Base-by-base conservation (phyloP, 2,113 vertebrate species). In the Symphodus melops region DNA sequence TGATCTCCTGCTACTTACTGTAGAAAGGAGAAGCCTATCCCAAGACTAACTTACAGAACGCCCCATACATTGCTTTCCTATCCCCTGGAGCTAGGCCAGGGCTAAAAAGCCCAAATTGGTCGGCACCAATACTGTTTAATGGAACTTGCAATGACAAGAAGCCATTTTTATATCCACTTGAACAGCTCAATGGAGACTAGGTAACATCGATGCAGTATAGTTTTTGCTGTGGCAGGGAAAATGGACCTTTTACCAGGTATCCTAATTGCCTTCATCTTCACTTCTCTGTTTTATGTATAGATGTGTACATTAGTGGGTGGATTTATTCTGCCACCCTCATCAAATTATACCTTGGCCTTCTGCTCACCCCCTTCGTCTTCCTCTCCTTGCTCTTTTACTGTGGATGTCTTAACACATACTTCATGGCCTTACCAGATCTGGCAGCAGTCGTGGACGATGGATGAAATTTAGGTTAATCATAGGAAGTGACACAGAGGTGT, bases 381-480 rank as follows among this genome's bases (percentile, higher is more conserved):
- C 73, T 59, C 65, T 64, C 59, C 78, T 81, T 86, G 83, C 85
- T 89, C 83, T 86, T 88, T 88, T 91, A 77, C 82, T 84, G 70
- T 85, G 68, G 68, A 71, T 82, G 88, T 92, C 89, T 86, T 81
- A 84, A 82, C 85, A 84, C 79, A 76, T 88, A 88, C 82, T 91
- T 78, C 66, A 77, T 81, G 85, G 85, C 65, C 79, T 91, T 64
- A 86, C 72, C 72, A 79, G 91, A 93, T 87, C 84, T 93, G 91
- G 92, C 88, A 91, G 83, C 82, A 41, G 77, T 93, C 88, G 81
- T 86, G 76, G 67, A 81, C 72, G 62, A 86, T 75, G 77, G 85
- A 85, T 91, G 89, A 94, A 89, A 93, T 92, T 88, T 88, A 92
- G 91, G 92, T 92, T 94, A 92, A 91, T 94, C 89, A 93, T 93